phyloP scores from a whole-genome alignment of 2,888 invertebrate species.

The Athrips mouffetella region DNA sequence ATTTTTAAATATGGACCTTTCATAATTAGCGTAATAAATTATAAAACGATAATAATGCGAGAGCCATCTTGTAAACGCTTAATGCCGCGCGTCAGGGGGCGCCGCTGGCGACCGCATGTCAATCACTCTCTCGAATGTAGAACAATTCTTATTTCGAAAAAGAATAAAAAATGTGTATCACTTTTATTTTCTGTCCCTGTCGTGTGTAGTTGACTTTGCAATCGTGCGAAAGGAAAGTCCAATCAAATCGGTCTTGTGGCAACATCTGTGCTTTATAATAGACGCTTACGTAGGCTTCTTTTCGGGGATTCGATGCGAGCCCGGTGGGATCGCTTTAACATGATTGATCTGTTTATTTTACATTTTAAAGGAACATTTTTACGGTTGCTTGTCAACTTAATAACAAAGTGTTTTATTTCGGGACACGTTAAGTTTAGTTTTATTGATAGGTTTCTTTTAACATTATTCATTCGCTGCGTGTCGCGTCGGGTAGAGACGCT shows the following conservation, averaged over 20 bases:
- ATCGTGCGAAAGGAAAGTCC: constrained; percentile 49
- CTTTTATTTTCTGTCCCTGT: constrained; percentile 60
- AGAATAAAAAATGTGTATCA: constrained; percentile 67
- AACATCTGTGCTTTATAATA: constrained; percentile 77
- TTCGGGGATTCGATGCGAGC: constrained; percentile 69
- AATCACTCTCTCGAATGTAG: constrained; percentile 75
- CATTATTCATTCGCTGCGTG: constrained; percentile 62
- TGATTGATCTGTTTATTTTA: constrained; percentile 79
- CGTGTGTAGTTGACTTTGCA: constrained; percentile 34
- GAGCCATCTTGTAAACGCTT: constrained; percentile 73
- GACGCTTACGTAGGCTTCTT: constrained; percentile 77
- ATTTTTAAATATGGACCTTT: constrained; percentile 72
- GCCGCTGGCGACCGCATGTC: constrained; percentile 73
- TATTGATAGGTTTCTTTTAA: constrained; percentile 76
- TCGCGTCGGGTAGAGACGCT: constrained; percentile 40
- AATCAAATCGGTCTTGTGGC: constrained; percentile 65
- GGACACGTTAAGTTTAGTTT: constrained; percentile 73
- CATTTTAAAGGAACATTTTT: constrained; percentile 78
- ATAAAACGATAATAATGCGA: constrained; percentile 75
- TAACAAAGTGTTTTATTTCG: constrained; percentile 77
- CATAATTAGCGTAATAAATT: constrained; percentile 78
- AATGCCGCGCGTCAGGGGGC: constrained; percentile 68
- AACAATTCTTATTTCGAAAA: constrained; percentile 76
- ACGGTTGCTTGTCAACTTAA: constrained; percentile 79
- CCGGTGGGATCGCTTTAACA: constrained; percentile 77